A percentile compares a stretch with the other conserved stretches of the same genome.
Evolutionary conservation across 2,797 vertebrate genomes (phyloP).

Genomic region (Protonibea diacanthus): DNA sequence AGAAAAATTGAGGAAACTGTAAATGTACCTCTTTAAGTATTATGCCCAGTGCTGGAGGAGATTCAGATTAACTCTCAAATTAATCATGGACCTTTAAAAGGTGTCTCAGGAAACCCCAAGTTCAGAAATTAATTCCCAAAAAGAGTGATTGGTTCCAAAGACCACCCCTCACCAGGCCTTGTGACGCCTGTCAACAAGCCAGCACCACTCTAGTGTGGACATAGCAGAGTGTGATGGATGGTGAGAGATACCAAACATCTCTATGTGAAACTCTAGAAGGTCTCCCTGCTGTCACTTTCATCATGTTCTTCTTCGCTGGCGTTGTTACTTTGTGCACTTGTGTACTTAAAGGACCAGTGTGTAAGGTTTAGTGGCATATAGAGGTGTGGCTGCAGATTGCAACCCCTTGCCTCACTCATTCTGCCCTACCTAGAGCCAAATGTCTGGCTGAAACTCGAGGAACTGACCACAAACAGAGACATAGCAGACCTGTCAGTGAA

Average conservation of each 20-base stretch:
- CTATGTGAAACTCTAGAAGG: conserved; percentile 47
- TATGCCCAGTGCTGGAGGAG: not conserved
- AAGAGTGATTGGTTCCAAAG: not conserved
- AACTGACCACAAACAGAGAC: conserved; percentile 34
- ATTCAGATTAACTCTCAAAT: not conserved
- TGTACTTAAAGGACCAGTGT: not conserved
- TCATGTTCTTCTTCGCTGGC: not conserved
- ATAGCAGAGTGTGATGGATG: conserved; percentile 33
- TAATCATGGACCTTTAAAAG: not conserved
- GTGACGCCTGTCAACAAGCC: not conserved
- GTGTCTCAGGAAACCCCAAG: not conserved
- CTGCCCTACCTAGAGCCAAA: not conserved
- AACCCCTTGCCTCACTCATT: too few relatives aligned
- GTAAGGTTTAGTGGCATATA: too few relatives aligned
- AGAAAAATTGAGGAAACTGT: too few relatives aligned
- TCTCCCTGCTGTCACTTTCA: conserved; percentile 12
- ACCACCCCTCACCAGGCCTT: not conserved
- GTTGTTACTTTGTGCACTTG: not conserved
- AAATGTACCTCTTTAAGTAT: not conserved
- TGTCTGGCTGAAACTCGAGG: conserved; percentile 44
- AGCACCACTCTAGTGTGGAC: conserved; percentile 6
- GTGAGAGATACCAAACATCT: conserved; percentile 40
- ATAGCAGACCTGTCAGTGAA: not conserved
- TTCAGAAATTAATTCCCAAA: not conserved
- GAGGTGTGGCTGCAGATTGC: too few relatives aligned